These are phyloP conservation scores for Spodoptera exigua DNA, from an alignment of 2,888 invertebrate genomes.

Conservation along the genomic window DNA sequence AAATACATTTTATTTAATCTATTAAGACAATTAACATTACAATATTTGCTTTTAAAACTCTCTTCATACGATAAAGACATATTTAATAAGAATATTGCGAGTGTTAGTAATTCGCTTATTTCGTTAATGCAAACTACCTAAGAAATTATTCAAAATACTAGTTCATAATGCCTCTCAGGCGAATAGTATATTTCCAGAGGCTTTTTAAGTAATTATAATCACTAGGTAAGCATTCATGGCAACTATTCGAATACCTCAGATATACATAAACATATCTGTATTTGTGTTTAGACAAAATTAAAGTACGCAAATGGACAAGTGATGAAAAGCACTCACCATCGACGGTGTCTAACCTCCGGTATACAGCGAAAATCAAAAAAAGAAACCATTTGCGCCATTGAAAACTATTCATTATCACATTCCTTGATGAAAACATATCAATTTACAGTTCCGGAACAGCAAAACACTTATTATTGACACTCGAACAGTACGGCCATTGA, in stretches of 20 bases:
- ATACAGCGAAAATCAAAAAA: slow-evolving; percentile 73
- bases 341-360: slow-evolving; percentile 71
- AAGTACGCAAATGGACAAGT: slow-evolving; percentile 37
- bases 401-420: slow-evolving; percentile 77
- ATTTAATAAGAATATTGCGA: not conserved
- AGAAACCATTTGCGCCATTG: slow-evolving; percentile 77
- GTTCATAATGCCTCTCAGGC: not conserved
- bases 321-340: slow-evolving; percentile 73
- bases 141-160: too few species aligned
- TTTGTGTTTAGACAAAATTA: slow-evolving; percentile 34
- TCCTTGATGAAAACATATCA: slow-evolving; percentile 74
- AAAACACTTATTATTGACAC: slow-evolving; percentile 79
- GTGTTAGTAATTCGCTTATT: slow-evolving; percentile 3
- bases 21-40: too few species aligned
- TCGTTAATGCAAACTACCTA: too few species aligned
- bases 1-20: too few species aligned
- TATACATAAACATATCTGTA: slow-evolving; percentile 27
- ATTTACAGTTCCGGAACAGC: slow-evolving; percentile 69
- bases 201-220: too few species aligned
- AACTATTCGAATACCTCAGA: slow-evolving; percentile 3
- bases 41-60: too few species aligned
- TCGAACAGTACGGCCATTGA: slow-evolving; percentile 79
- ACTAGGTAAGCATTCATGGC: not conserved
- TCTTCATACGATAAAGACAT: too few species aligned
- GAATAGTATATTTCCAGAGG: not conserved